Evolutionary conservation across 2,888 invertebrate genomes (phyloP).

Genomic region (Julus scanicus): DNA sequence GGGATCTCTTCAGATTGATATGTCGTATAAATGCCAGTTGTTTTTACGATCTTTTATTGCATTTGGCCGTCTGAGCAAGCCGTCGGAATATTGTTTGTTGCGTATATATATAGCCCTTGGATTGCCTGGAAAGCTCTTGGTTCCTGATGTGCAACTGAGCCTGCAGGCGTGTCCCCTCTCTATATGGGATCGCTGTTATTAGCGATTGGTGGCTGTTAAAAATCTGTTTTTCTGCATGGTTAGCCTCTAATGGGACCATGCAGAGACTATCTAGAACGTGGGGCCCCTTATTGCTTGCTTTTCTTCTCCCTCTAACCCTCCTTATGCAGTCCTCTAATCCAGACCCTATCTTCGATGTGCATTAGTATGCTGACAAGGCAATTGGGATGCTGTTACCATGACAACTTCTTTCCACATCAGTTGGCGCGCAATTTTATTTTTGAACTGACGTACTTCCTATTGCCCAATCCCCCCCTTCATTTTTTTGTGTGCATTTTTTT

Average conservation of each 20-base stretch:
- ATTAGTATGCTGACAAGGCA: constrained; percentile 52
- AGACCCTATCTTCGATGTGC: constrained; percentile 41
- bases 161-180: background rate
- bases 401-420: constrained; percentile 49
- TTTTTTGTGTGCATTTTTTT: background rate
- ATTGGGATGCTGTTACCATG: constrained; percentile 51
- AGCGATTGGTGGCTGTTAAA: constrained; percentile 43
- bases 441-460: constrained; percentile 44
- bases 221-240: constrained; percentile 51
- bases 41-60: constrained; percentile 11
- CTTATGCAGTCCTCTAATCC: constrained; percentile 20
- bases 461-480: background rate
- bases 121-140: background rate
- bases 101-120: background rate
- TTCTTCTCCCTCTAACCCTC: constrained; percentile 12
- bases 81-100: background rate
- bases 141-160: background rate
- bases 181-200: constrained; percentile 9
- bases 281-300: background rate
- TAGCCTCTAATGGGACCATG: constrained; percentile 46
- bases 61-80: constrained; percentile 11
- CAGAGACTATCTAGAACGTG: constrained; percentile 37
- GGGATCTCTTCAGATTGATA: background rate
- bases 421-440: constrained; percentile 51
- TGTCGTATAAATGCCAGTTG: constrained; percentile 7